Evolutionary conservation across 2,888 invertebrate species (phyloP).

Genomic region (Rhagium mordax): DNA sequence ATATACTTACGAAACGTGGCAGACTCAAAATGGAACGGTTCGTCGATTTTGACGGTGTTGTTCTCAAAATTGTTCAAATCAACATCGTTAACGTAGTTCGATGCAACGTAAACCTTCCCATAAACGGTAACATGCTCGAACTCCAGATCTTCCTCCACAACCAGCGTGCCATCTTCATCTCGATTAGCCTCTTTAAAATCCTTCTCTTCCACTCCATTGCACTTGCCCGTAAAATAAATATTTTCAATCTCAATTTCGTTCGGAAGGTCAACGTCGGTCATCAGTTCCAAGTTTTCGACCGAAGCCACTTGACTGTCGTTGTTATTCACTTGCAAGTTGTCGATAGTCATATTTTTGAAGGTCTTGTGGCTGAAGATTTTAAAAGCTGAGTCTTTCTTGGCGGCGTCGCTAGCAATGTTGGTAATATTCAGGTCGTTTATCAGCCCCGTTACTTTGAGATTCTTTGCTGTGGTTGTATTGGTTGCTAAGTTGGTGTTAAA

Average conservation of each 20-base stretch:
- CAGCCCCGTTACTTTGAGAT: constrained; percentile 50
- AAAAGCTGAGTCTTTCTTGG: constrained; percentile 49
- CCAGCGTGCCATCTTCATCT: constrained; percentile 63
- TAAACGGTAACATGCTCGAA: constrained; percentile 63
- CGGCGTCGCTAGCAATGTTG: constrained; percentile 62
- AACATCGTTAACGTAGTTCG: constrained; percentile 67
- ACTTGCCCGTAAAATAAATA: constrained; percentile 65
- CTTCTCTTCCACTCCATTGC: constrained; percentile 68
- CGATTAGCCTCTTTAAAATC: constrained; percentile 69
- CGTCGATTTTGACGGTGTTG: constrained; percentile 67
- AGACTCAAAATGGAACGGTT: constrained; percentile 63
- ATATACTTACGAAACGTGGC: constrained; percentile 70
- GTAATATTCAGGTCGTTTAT: constrained; percentile 61
- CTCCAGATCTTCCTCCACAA: constrained; percentile 56
- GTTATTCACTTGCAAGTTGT: constrained; percentile 55
- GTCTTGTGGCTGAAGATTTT: constrained; percentile 57
- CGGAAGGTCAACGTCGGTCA: constrained; percentile 44
- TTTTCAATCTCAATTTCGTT: constrained; percentile 60
- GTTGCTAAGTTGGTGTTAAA: constrained; percentile 48
- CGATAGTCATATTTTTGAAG: constrained; percentile 59
- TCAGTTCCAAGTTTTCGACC: constrained; percentile 44
- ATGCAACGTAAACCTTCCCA: constrained; percentile 62
- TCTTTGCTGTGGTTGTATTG: constrained; percentile 46
- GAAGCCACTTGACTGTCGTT: constrained; percentile 34
- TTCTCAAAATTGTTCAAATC: constrained; percentile 63